These are phyloP conservation scores for Synergus laeviventris DNA, from an alignment of 2,888 invertebrate genomes.

Conservation along the genomic window DNA sequence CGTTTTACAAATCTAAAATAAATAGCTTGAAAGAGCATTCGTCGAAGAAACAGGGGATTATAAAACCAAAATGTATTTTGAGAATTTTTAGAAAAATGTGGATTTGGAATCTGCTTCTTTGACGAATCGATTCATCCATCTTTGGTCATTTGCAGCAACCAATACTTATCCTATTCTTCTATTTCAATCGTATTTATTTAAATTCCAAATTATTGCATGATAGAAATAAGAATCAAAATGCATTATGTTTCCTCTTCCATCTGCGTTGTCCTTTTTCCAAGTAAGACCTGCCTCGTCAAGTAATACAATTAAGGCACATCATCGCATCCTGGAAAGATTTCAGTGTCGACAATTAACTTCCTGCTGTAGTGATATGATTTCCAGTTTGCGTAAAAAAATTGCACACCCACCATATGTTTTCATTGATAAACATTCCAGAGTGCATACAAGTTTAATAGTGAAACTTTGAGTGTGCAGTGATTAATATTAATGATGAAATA, in stretches of 20 bases:
- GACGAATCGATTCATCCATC: constrained; percentile 9
- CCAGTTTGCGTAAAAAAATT: constrained; percentile 17
- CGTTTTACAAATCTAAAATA: constrained; percentile 31
- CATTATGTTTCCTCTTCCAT: neutral
- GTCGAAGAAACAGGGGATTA: neutral
- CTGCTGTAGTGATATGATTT: constrained; percentile 40
- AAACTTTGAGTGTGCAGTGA: constrained; percentile 43
- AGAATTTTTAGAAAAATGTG: neutral
- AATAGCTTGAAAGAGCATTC: constrained; percentile 33
- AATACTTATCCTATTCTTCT: neutral
- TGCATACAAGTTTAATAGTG: neutral
- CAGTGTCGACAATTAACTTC: constrained; percentile 46
- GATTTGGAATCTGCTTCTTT: constrained; percentile 5
- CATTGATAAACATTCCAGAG: neutral
- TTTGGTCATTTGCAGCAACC: constrained; percentile 35
- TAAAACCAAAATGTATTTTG: neutral
- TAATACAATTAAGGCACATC: constrained; percentile 40
- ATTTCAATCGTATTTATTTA: neutral
- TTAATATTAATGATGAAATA: constrained; percentile 62
- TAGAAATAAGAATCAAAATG: neutral
- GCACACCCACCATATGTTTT: neutral
- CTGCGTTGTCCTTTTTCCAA: neutral
- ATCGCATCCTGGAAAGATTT: constrained; percentile 60
- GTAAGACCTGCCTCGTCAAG: constrained; percentile 37
- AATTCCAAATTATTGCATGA: neutral